Percentiles rank a stretch among this genome's conserved stretches.
Conservation (phyloP, 1,140 invertebrate species). For the Eumaeus atala region DNA sequence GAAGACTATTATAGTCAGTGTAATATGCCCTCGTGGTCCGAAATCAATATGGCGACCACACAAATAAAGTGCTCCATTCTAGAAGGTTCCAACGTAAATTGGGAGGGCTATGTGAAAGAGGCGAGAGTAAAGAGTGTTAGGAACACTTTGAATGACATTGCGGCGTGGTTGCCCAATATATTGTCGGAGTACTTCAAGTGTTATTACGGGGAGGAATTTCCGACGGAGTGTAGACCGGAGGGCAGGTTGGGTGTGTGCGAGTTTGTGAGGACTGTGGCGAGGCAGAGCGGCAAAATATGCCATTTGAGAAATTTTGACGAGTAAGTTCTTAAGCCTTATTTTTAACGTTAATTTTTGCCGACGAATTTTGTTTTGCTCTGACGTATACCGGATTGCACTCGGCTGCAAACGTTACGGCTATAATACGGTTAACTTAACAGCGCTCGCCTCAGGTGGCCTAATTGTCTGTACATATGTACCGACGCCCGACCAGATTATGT, state of each 20-base stretch:
- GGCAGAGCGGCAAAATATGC: slow-evolving; percentile 75
- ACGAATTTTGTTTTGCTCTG: too few relatives aligned
- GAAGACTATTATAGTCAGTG: slow-evolving; percentile 83
- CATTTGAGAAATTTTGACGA: slow-evolving; percentile 81
- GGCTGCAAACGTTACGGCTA: too few relatives aligned
- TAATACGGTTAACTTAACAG: too few relatives aligned
- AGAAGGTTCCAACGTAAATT: slow-evolving; percentile 78
- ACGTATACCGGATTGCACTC: too few relatives aligned
- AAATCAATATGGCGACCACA: slow-evolving; percentile 78
- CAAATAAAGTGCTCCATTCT: slow-evolving; percentile 82
- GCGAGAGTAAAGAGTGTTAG: slow-evolving; percentile 77
- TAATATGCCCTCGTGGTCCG: slow-evolving; percentile 79
- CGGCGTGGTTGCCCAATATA: slow-evolving; percentile 76
- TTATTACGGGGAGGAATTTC: slow-evolving; percentile 79
- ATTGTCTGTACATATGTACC: too few relatives aligned
- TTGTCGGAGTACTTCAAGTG: slow-evolving; percentile 78
- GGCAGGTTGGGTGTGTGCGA: slow-evolving; percentile 71
- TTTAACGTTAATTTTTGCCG: too few relatives aligned
- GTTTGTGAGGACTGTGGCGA: slow-evolving; percentile 69
- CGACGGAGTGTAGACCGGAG: slow-evolving; percentile 68
- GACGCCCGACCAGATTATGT: too few relatives aligned
- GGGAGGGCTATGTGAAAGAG: slow-evolving; percentile 83
- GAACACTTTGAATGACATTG: slow-evolving; percentile 77
- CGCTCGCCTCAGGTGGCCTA: too few relatives aligned
- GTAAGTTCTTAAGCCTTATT: slow-evolving; percentile 44